phyloP scores from a whole-genome alignment of 2,888 invertebrate species.

The Esperia sulphurella region DNA sequence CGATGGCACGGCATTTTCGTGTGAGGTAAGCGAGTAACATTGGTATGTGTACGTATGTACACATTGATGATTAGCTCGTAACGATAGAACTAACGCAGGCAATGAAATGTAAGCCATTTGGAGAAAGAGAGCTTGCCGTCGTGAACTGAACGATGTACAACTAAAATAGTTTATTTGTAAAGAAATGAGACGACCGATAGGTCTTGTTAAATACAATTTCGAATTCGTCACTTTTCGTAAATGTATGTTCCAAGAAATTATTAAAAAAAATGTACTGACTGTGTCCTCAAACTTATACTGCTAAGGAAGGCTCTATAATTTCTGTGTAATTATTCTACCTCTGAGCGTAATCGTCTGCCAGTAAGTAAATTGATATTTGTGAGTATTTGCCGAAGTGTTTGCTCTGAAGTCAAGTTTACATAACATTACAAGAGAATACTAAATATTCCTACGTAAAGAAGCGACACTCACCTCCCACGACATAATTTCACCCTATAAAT shows the following conservation, averaged over 20 bases:
- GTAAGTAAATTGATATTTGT: not conserved
- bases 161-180: not conserved
- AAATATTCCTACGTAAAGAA: no score
- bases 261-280: not conserved
- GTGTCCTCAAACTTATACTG: not conserved
- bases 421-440: not conserved
- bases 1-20: no score
- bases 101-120: no score
- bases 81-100: no score
- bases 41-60: no score
- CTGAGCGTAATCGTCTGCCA: not conserved
- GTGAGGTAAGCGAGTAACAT: no score
- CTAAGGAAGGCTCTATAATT: not conserved
- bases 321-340: not conserved
- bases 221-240: not conserved
- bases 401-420: conserved; percentile 6
- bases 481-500: no score
- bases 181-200: not conserved
- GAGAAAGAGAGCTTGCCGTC: no score
- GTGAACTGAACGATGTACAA: no score
- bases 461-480: no score
- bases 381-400: conserved; percentile 4
- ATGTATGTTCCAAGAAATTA: not conserved
- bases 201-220: not conserved
- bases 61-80: no score